Base-by-base conservation (phyloP, 2,888 invertebrate species). In the Sarcophaga caerulescens region DNA sequence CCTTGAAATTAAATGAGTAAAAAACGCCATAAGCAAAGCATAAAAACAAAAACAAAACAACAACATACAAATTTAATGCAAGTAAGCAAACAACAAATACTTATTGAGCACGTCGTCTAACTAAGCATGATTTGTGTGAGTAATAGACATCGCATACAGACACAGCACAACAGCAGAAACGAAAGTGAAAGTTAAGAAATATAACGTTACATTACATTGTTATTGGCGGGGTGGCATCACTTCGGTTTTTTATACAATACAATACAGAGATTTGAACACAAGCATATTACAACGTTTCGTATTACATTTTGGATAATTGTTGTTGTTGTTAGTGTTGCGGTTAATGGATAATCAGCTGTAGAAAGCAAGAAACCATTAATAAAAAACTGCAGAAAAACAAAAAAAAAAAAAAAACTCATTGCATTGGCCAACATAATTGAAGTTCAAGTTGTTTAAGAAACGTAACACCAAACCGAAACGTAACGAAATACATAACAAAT, bases 121-220 rank as follows among this genome's bases (percentile, higher is more conserved):
- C 35, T 71, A 85, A 85, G 52, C 52, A 52, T 52, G 52, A 35
- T 23, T 35, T 65, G 25, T 35, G 1, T 25, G 65, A 65, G 68
- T 11, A 62, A 44, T 21, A 62, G n/a, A 14, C 19, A 35, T 12
- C 69, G 65, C 65, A 10, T 11, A 62, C 17, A 83, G 60, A 35
- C 60, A 44, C 35, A 35, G 35, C 8, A 17, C 65, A 66, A 75
- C 60, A 69, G 14, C 75, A 62, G 68, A 17, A 70, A 44, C 57
- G 69, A 75, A 84, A 84, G 84, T 81, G 81, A 85, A 85, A 85
- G 81, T 74, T 65, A 80, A 80, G 84, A 78, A 81, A 85, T 45
- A 59, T 63, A 78, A 81, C 52, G 52, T 52, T 52, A 60, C 71
- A 52, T 14, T 52, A 52, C 17, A 14, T 12, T 52, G 52, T 35